Evolutionary conservation across 2,888 invertebrate species (phyloP), one percentile per base, ranked within the genome.

Genomic region (Tetramorium bicarinatum): DNA sequence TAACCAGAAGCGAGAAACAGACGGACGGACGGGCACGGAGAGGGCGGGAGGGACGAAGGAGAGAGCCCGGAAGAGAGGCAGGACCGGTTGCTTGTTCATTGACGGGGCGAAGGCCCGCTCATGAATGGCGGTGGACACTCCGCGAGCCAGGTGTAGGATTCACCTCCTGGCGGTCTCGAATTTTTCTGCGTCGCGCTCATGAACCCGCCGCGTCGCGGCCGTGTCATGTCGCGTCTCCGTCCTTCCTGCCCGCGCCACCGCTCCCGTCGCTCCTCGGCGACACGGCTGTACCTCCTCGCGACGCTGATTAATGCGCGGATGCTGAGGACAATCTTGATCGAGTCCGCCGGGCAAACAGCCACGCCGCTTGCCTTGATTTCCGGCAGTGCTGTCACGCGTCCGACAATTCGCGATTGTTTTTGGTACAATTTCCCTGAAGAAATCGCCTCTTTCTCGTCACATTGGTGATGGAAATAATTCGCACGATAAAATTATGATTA

Each of bases 51-150:
- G 18, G 77, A 77, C 56, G 71, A 66, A 56, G 41, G 47, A 69
- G 67, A 67, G 67, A 66, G 82, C 67, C 79, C 79, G 77, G 86
- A 84, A 87, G 85, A 88, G 83, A 83, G 75, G 71, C 79, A 86
- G 79, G 89, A 87, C 90, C 88, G 90, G 86, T 90, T 88, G 83
- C 79, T 83, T 83, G 87, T 82, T 85, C 88, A 84, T 89, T 85
- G 86, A 87, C 77, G 79, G 72, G 74, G 72, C 64, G 87, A 87
- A 85, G 86, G 74, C 69, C 81, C 66, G 44, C 47, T 13, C 59
- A 66, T 85, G 84, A 89, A 89, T 89, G 86, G 86, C 64, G 49
- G 59, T 77, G 47, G 64, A 66, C 75, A 59, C 25, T 64, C 34
- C 34, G 61, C n/a, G 67, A 61, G 64, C 67, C 72, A 67, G 69